Evolutionary conservation across 2,888 invertebrate species (phyloP).

Genomic region (Crepidodera aurea): DNA sequence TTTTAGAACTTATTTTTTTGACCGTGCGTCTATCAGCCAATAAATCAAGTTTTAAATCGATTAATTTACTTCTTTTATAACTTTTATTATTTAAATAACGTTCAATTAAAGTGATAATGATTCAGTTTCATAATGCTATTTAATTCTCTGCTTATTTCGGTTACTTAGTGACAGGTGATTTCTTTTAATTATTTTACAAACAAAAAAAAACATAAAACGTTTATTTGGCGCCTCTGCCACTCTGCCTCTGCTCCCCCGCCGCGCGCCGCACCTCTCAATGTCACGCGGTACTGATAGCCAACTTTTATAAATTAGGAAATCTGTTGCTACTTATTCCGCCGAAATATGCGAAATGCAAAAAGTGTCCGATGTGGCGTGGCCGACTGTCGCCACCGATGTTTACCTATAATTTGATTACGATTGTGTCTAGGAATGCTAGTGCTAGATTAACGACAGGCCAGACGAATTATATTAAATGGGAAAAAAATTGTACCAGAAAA

Average conservation of each 20-base stretch:
- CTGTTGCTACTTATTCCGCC: background rate
- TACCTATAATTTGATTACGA: slow-evolving; percentile 28
- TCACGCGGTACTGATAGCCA: slow-evolving; percentile 32
- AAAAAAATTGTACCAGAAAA: background rate
- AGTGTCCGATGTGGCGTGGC: background rate
- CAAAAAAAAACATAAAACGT: too few relatives aligned
- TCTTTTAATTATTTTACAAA: too few relatives aligned
- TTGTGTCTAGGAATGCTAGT: slow-evolving; percentile 24
- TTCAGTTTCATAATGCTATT: too few relatives aligned
- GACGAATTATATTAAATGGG: slow-evolving; percentile 11
- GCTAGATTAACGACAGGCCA: slow-evolving; percentile 12
- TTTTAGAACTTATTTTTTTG: too few relatives aligned
- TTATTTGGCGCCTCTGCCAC: background rate
- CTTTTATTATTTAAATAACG: too few relatives aligned
- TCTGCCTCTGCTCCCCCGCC: background rate
- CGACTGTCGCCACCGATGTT: slow-evolving; percentile 16
- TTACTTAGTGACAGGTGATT: too few relatives aligned
- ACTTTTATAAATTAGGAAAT: slow-evolving; percentile 24
- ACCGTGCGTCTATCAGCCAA: too few relatives aligned
- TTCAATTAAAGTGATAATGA: too few relatives aligned
- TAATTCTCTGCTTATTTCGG: too few relatives aligned
- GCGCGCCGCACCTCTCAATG: slow-evolving; percentile 46
- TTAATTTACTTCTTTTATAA: too few relatives aligned
- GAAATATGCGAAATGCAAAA: slow-evolving; percentile 8
- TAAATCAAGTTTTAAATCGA: too few relatives aligned